phyloP scores from a whole-genome alignment of 23 tunicate genomes.

The Ciona savignyi region DNA sequence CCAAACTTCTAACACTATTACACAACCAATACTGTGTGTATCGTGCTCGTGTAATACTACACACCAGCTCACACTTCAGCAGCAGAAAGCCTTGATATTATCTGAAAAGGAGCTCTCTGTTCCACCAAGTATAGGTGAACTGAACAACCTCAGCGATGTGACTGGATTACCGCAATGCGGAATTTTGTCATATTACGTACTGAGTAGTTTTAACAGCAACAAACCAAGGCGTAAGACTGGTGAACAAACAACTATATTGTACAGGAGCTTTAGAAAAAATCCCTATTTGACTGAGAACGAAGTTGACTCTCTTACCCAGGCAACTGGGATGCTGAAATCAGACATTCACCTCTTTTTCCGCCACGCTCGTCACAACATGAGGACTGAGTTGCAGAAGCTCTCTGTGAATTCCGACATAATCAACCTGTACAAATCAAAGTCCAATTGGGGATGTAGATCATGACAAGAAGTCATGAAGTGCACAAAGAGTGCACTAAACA shows the following conservation, averaged over 20 bases:
- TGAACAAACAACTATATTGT: not conserved
- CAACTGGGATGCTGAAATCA: no score
- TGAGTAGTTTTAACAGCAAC: no score
- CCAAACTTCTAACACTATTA: not conserved
- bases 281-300: not conserved
- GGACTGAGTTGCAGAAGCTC: not conserved
- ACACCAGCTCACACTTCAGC: not conserved
- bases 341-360: not conserved
- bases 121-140: not conserved
- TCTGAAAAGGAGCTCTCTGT: not conserved
- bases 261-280: not conserved
- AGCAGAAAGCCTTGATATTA: not conserved
- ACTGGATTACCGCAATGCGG: not conserved
- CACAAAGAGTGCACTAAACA: no score
- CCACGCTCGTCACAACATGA: not conserved
- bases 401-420: not conserved
- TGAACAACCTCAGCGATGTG: not conserved
- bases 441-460: no score
- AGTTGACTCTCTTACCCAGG: no score
- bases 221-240: no score
- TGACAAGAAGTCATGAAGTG: no score
- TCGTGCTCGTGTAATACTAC: not conserved
- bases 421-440: not conserved
- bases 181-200: not conserved
- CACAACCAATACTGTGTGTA: not conserved